Evolutionary conservation across 2,113 vertebrate species (phyloP).

Genomic region (Ophiodon elongatus): DNA sequence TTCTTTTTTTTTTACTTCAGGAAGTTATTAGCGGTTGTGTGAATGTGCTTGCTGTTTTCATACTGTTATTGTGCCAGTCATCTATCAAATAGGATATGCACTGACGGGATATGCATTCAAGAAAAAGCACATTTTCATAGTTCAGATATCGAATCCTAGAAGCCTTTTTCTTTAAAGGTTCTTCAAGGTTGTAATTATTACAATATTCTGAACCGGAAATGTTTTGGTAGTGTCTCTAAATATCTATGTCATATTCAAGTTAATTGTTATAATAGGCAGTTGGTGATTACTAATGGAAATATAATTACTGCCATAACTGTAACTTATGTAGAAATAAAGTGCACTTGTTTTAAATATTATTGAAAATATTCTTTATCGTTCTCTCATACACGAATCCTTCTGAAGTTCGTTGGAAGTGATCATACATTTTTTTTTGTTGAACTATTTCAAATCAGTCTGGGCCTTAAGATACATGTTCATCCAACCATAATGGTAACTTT

Average conservation of each 20-base stretch:
- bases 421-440: not conserved
- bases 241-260: not conserved
- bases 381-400: not conserved
- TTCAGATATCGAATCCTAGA: not conserved
- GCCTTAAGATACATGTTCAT: not conserved
- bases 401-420: not conserved
- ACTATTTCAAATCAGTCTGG: not conserved
- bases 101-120: slow-evolving; percentile 10
- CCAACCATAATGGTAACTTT: not conserved
- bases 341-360: not conserved
- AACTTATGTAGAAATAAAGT: not conserved
- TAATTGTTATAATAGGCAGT: not conserved
- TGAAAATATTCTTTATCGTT: not conserved
- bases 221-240: not conserved
- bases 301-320: not conserved
- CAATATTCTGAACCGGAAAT: not conserved
- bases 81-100: slow-evolving; percentile 20
- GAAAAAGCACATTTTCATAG: slow-evolving; percentile 1
- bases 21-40: slow-evolving; percentile 60
- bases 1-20: slow-evolving; percentile 11
- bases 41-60: slow-evolving; percentile 52
- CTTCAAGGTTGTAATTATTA: not conserved
- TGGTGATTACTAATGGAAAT: not conserved
- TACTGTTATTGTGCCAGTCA: slow-evolving; percentile 27
- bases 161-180: not conserved